A percentile compares a stretch with the other conserved stretches of the same genome.
phyloP scores from a whole-genome alignment of 2,888 invertebrate species.

The Lutraria lutraria region DNA sequence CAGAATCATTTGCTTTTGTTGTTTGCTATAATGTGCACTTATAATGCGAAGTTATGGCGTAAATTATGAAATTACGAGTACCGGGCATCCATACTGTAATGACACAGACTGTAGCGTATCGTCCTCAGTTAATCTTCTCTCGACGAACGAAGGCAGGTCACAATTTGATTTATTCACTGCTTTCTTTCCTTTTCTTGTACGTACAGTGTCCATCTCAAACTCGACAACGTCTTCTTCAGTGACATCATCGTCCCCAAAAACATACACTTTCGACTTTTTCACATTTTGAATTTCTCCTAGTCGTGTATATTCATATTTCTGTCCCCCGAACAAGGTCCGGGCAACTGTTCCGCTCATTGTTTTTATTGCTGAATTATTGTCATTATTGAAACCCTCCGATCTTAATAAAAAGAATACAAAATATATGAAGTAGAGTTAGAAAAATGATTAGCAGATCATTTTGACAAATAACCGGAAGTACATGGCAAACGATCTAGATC shows the following conservation, averaged over 20 bases:
- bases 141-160: slow-evolving; percentile 74
- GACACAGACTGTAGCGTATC: slow-evolving; percentile 82
- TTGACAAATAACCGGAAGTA: slow-evolving; percentile 73
- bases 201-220: slow-evolving; percentile 80
- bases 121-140: slow-evolving; percentile 78
- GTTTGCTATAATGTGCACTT: no score
- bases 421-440: no score
- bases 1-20: no score
- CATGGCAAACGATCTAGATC: slow-evolving; percentile 66
- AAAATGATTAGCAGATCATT: neutral
- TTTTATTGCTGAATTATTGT: neutral
- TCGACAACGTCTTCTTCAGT: slow-evolving; percentile 75
- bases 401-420: neutral
- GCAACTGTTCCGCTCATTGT: slow-evolving; percentile 48
- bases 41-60: no score
- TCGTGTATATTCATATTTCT: slow-evolving; percentile 58
- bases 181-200: slow-evolving; percentile 71
- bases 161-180: slow-evolving; percentile 48
- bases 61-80: slow-evolving; percentile 51
- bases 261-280: slow-evolving; percentile 80
- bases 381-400: neutral
- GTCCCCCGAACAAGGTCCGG: slow-evolving; percentile 48
- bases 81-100: slow-evolving; percentile 83
- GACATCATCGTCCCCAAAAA: slow-evolving; percentile 80
- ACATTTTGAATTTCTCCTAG: slow-evolving; percentile 78